These are phyloP conservation scores for Carcharodon carcharias DNA, from an alignment of 2,797 vertebrate species.

Conservation along the genomic window DNA sequence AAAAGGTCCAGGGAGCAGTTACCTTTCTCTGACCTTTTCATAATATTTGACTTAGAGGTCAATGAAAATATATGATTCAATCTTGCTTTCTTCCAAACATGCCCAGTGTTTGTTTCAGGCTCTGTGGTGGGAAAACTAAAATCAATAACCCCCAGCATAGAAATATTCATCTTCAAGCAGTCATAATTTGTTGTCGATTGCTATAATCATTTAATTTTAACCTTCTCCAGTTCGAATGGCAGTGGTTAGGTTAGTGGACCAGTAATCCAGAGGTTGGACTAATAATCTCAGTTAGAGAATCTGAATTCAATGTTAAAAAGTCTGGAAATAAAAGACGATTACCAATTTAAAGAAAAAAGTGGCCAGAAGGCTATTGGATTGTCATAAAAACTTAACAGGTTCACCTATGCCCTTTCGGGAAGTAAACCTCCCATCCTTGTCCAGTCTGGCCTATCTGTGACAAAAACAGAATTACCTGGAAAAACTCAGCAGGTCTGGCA, in stretches of 20 bases:
- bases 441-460: not conserved
- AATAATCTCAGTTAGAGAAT: not conserved
- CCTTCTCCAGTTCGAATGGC: not conserved
- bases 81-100: not conserved
- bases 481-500: no score
- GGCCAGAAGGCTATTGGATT: not conserved
- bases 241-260: not conserved
- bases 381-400: not conserved
- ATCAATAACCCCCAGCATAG: not conserved
- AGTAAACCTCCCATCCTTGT: not conserved
- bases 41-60: not conserved
- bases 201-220: not conserved
- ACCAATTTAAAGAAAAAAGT: not conserved
- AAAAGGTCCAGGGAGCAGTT: not conserved
- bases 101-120: not conserved
- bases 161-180: not conserved
- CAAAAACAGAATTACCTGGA: no score
- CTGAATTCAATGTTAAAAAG: not conserved
- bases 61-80: not conserved
- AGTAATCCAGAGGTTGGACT: not conserved
- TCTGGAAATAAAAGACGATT: not conserved
- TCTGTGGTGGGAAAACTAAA: not conserved
- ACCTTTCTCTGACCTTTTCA: conserved; percentile 9
- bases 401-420: not conserved
- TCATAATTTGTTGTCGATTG: not conserved